Base-by-base conservation (phyloP, 1,140 invertebrate species). In the Drosophila leontia region DNA sequence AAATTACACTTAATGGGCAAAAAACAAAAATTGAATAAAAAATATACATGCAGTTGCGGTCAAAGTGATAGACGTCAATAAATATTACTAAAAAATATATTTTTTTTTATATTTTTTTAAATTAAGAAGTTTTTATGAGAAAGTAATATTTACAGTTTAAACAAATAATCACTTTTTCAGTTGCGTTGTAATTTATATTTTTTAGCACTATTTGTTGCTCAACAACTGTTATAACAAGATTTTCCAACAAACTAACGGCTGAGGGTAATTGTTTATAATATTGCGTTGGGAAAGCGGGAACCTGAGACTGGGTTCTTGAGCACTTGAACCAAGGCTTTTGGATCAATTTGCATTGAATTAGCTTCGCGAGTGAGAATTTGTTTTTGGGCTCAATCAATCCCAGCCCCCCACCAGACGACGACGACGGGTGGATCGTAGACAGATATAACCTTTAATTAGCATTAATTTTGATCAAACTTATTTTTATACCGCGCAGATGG, bases 271-370 rank as follows among this genome's bases (percentile, higher is more conserved):
- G 70, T 64, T 76, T 50, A 72, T 71, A 59, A 71, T 70, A 70
- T 32, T 23, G 7, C 42, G n/a, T 39, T 72, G 67, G 55, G 53
- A 59, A 72, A 39, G 4, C 51, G 23, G 32, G 32, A 32, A 11
- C n/a, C n/a, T 19, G 51, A 34, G 34, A 3, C 47, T 34, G 55
- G 35, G 50, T 48, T 77, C 63, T 77, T 68, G 42, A 48, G 62
- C 57, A 41, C 82, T 37, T 29, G 32, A 60, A 55, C 55, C 83
- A 86, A 86, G 82, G 82, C 42, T 71, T 82, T 26, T 45, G 23
- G 63, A 72, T 65, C 53, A 61, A 86, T 86, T 86, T 88, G 80
- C 83, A 86, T 86, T 82, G 65, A 86, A 86, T 86, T 70, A 78
- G 29, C 56, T 39, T 15, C 11, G 26, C 11, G 34, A 48, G 42